Base-by-base conservation (phyloP, 2,888 invertebrate genomes). In the Sycophila texana region DNA sequence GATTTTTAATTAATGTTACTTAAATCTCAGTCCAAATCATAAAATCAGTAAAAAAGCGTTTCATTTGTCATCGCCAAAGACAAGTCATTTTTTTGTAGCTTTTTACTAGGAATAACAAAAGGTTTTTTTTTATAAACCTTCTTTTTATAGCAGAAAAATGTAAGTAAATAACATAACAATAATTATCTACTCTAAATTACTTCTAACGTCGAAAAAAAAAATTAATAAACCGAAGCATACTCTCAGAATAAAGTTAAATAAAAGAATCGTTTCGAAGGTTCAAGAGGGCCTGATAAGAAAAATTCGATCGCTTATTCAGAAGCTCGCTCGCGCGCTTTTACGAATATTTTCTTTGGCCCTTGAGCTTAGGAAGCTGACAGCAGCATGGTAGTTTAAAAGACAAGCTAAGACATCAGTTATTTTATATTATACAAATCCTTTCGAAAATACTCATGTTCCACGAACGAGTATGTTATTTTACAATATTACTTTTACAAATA, bases 331-430 rank as follows among this genome's bases (percentile, higher is more conserved):
- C 49, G 63, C 47, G 72, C 60, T 72, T 39, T 72, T 60, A 55
- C 55, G 22, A 60, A 61, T 26, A 68, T 58, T 55, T 65, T 67
- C 57, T 74, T 76, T 82, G 65, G 71, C 76, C 79, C 77, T 77
- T 82, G 75, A 83, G 84, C 83, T 83, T 84, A 82, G 82, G 80
- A 82, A 80, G 79, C 84, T 85, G 80, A 84, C 80, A 83, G 83
- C 81, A 84, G 87, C 87, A 87, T 86, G 87, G 84, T 85, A 87
- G 86, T 60, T 71, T 39, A 58, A 74, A 60, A 67, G 12, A 75
- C 82, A 82, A 84, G 61, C 26, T 77, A 80, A 26, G 39, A 78
- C 49, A 77, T 49, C 63, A 58, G 47, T 78, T 72, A 49, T 68
- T 73, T 77, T 78, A 60, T 53, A 53, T 53, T 16, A n/a, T 16